Evolutionary conservation across 2,797 vertebrate species (phyloP).

Genomic region (Mycteria americana): DNA sequence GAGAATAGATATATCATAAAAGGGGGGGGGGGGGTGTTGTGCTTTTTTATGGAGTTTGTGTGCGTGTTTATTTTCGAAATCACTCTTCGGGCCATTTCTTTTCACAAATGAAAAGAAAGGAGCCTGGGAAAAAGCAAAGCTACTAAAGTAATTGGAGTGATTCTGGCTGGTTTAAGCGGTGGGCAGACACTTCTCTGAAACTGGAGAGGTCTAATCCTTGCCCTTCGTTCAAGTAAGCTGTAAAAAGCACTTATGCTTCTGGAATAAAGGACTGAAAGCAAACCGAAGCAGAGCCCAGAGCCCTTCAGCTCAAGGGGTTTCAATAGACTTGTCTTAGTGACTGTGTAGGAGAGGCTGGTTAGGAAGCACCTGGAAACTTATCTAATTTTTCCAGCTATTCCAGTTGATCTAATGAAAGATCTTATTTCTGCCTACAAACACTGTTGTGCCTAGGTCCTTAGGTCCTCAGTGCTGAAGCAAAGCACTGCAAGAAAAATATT

Average conservation of each 20-base stretch:
- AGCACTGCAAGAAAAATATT: slow-evolving; percentile 15
- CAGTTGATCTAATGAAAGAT: background rate
- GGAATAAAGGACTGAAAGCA: background rate
- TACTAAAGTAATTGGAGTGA: background rate
- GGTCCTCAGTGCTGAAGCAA: background rate
- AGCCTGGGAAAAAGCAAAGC: background rate
- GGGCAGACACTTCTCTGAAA: background rate
- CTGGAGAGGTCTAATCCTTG: background rate
- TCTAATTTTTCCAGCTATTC: slow-evolving; percentile 41
- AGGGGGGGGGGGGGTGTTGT: background rate
- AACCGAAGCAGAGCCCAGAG: background rate
- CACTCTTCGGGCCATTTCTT: background rate
- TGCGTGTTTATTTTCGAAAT: background rate
- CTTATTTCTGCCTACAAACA: background rate
- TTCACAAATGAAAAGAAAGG: background rate
- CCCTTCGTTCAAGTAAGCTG: background rate
- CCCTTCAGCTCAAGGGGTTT: background rate
- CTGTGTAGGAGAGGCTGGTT: background rate
- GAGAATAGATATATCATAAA: background rate
- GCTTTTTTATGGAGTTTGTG: background rate
- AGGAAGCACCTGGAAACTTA: slow-evolving; percentile 45
- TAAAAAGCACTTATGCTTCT: background rate
- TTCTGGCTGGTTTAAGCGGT: background rate
- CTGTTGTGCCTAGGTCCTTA: background rate
- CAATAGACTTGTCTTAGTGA: background rate